phyloP scores from a whole-genome alignment of 2,113 vertebrate species.

The Cebus imitator region DNA sequence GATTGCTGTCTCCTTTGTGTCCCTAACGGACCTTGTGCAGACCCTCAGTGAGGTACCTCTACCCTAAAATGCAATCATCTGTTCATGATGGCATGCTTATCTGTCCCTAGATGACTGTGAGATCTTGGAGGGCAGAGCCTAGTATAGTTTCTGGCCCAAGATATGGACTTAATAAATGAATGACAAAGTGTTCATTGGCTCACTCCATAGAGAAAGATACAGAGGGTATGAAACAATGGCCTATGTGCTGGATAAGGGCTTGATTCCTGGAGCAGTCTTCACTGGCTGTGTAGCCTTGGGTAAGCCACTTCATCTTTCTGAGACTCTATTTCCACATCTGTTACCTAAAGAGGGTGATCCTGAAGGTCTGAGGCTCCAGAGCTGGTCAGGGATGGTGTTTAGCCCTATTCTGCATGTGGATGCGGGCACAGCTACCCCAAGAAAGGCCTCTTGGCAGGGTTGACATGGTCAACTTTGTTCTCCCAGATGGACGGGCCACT shows the following conservation, averaged over 20 bases:
- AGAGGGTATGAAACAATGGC: background rate
- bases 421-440: background rate
- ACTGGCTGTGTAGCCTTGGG: background rate
- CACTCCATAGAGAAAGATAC: background rate
- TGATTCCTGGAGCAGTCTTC: background rate
- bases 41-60: background rate
- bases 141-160: background rate
- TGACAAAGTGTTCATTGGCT: background rate
- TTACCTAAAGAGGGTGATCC: background rate
- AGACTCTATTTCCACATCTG: background rate
- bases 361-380: background rate
- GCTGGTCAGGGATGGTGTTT: background rate
- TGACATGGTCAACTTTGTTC: background rate
- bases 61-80: background rate
- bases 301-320: background rate
- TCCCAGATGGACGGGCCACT: background rate
- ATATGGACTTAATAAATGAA: background rate
- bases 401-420: background rate
- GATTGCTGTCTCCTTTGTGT: background rate
- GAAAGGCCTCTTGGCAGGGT: background rate
- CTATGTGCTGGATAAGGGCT: background rate
- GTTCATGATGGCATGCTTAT: background rate
- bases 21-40: background rate
- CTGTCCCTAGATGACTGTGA: background rate
- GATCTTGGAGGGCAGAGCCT: background rate